Percentiles rank a stretch among this genome's conserved stretches.
These are phyloP conservation scores for Myotis vivesi DNA, from an alignment of 2,797 vertebrate species.

Conservation along the genomic window DNA sequence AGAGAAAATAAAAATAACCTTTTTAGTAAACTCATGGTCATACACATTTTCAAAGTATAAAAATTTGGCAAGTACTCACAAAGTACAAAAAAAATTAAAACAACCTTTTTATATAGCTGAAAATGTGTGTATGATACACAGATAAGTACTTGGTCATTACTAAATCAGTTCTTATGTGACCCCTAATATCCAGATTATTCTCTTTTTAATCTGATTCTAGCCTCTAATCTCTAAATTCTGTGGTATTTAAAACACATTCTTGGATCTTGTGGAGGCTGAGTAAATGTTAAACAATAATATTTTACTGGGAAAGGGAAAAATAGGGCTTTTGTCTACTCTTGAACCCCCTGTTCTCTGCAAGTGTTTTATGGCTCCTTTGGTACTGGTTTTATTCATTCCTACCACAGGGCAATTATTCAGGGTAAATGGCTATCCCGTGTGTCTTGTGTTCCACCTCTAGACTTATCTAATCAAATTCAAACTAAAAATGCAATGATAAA, in stretches of 20 bases:
- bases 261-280: not conserved
- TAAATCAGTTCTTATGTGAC: conserved; percentile 3
- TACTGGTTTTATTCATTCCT: not conserved
- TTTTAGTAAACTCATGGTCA: not conserved
- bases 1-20: conserved; percentile 50
- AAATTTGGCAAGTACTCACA: conserved; percentile 37
- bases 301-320: not conserved
- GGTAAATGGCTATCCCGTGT: not conserved
- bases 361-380: not conserved
- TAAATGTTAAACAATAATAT: conserved; percentile 40
- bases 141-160: not conserved
- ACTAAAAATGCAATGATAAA: not conserved
- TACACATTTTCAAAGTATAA: conserved; percentile 26
- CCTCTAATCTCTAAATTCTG: conserved; percentile 18
- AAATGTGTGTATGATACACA: not conserved
- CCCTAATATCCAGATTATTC: conserved; percentile 26
- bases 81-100: conserved; percentile 38
- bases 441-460: not conserved
- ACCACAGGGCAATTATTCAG: not conserved
- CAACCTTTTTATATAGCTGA: not conserved
- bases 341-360: not conserved
- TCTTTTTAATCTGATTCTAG: not conserved
- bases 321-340: not conserved
- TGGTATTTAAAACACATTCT: not conserved
- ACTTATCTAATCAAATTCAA: conserved; percentile 21